Conservation (phyloP, 2,888 invertebrate genomes). For the Latrodectus hesperus region DNA sequence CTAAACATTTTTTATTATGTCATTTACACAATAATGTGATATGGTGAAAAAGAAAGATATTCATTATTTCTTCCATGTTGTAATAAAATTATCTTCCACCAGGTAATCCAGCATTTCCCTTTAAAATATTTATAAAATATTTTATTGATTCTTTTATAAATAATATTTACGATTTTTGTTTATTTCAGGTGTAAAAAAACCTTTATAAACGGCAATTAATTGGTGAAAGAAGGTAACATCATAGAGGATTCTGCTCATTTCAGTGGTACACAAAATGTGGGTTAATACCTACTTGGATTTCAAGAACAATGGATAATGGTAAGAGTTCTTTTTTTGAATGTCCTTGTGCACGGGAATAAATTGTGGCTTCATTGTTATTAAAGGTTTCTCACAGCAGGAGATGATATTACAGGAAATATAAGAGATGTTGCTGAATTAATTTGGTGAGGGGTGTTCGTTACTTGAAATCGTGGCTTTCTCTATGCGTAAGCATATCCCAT, state of each 20-base stretch:
- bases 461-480: background rate
- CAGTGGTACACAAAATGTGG: background rate
- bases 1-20: too few relatives aligned
- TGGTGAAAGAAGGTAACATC: background rate
- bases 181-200: background rate
- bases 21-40: too few relatives aligned
- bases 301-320: slow-evolving; percentile 20
- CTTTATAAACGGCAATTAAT: slow-evolving; percentile 5
- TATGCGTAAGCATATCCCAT: background rate
- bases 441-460: background rate
- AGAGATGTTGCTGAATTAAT: slow-evolving; percentile 8
- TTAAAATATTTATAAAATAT: too few relatives aligned
- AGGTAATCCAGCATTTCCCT: too few relatives aligned
- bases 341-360: slow-evolving; percentile 2
- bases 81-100: too few relatives aligned
- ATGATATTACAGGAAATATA: background rate
- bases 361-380: background rate
- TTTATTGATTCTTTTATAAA: too few relatives aligned
- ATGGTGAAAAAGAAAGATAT: too few relatives aligned
- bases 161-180: background rate
- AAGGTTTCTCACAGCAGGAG: background rate
- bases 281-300: slow-evolving; percentile 6
- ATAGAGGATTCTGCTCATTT: too few relatives aligned
- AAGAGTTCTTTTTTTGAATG: slow-evolving; percentile 2
- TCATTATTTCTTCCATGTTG: too few relatives aligned